Evolutionary conservation across 1,140 invertebrate genomes (phyloP).

Genomic region (Wasmannia auropunctata): DNA sequence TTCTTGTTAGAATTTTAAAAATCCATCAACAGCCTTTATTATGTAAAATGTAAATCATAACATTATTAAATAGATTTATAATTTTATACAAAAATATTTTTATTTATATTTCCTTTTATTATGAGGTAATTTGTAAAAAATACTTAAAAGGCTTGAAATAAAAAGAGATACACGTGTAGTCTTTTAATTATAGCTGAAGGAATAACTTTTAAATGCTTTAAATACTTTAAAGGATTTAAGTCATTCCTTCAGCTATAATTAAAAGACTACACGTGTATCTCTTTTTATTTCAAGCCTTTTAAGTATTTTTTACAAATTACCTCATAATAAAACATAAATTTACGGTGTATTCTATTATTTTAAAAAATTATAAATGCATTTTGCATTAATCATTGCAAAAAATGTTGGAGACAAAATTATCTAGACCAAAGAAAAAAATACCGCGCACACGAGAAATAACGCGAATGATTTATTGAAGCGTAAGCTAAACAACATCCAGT

Average conservation of each 20-base stretch:
- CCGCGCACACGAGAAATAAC: background rate
- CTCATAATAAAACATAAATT: background rate
- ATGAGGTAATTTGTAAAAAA: background rate
- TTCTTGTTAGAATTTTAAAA: background rate
- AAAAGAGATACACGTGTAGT: background rate
- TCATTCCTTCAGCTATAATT: background rate
- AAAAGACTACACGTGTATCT: background rate
- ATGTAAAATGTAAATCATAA: background rate
- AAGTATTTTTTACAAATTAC: background rate
- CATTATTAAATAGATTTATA: background rate
- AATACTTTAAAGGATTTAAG: background rate
- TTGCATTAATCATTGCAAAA: background rate
- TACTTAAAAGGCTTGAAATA: background rate
- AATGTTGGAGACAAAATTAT: background rate
- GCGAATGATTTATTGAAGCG: constrained; percentile 42
- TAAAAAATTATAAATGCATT: background rate
- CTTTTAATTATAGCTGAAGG: background rate
- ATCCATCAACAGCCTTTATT: background rate
- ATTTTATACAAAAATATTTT: background rate
- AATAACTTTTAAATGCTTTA: background rate
- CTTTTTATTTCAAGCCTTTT: background rate
- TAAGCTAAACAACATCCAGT: constrained; percentile 19
- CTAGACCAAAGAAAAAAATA: background rate
- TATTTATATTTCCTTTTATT: background rate
- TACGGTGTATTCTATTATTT: background rate